Conservation (phyloP, 1,140 invertebrate species). For the Zaprionus nigranus region DNA sequence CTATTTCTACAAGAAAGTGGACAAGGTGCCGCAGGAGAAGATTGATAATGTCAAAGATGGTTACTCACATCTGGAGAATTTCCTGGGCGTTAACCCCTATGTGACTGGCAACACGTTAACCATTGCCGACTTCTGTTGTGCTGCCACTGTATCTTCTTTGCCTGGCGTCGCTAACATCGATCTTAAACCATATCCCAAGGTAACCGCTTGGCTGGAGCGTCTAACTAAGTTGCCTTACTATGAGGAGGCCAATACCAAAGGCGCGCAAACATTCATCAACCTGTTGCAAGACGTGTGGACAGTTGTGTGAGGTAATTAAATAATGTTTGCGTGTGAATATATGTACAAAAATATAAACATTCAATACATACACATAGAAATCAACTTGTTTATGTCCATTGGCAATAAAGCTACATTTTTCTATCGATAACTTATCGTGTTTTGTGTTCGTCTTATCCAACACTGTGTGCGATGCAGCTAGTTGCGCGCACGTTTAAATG, state of each 20-base stretch:
- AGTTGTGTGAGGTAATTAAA: conserved; percentile 21
- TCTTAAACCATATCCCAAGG: conserved; percentile 69
- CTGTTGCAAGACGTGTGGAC: conserved; percentile 50
- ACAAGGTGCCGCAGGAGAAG: conserved; percentile 58
- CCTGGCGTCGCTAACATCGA: conserved; percentile 67
- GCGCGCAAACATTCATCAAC: conserved; percentile 74
- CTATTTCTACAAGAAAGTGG: conserved; percentile 52
- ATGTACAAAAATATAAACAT: not conserved
- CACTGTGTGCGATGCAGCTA: conserved; percentile 6
- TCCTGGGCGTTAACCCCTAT: conserved; percentile 85
- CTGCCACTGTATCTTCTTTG: conserved; percentile 80
- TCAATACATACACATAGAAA: too few relatives aligned
- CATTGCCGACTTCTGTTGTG: conserved; percentile 87
- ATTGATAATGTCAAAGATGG: conserved; percentile 83
- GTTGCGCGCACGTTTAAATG: conserved; percentile 21
- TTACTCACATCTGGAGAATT: conserved; percentile 86
- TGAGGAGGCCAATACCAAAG: conserved; percentile 71
- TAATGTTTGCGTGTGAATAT: not conserved
- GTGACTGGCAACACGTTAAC: conserved; percentile 86
- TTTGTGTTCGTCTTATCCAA: not conserved
- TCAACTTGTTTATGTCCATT: not conserved
- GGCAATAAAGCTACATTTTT: not conserved
- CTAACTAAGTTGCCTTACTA: conserved; percentile 78
- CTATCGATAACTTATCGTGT: conserved; percentile 19
- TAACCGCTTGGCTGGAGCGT: conserved; percentile 72